Conservation (phyloP, 2,113 vertebrate species). For the Osmerus mordax region DNA sequence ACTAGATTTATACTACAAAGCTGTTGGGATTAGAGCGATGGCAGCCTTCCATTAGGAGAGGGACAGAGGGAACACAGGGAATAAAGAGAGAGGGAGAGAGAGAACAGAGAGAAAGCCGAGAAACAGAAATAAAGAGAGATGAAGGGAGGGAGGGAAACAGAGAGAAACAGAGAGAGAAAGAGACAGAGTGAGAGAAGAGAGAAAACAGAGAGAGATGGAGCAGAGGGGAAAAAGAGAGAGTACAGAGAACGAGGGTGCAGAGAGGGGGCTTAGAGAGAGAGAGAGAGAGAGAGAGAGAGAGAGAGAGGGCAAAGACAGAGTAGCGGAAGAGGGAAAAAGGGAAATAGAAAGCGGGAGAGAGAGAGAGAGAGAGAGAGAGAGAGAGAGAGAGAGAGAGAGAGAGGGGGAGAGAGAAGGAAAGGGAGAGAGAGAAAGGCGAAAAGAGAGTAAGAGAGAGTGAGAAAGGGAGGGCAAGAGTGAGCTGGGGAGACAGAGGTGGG, state of each 20-base stretch:
- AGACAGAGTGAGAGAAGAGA: constrained; percentile 21
- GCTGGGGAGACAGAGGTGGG: background rate
- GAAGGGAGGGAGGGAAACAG: background rate
- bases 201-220: constrained; percentile 1
- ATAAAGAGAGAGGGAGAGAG: too few species aligned
- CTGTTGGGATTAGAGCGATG: constrained; percentile 43
- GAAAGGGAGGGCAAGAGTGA: too few species aligned
- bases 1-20: constrained; percentile 49
- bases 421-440: constrained; percentile 23
- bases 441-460: constrained; percentile 13
- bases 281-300: background rate
- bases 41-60: constrained; percentile 45
- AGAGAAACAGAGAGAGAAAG: constrained; percentile 28
- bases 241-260: constrained; percentile 53
- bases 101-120: too few species aligned
- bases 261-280: constrained; percentile 20
- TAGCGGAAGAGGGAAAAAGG: background rate
- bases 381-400: background rate
- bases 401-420: background rate
- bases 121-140: too few species aligned
- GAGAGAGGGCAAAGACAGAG: constrained; percentile 22
- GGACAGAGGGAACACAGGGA: constrained; percentile 5
- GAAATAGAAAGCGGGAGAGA: constrained; percentile 1
- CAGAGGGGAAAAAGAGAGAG: constrained; percentile 27
- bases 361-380: constrained; percentile 1